Conservation (phyloP, 2,113 vertebrate species). For the Pica pica region DNA sequence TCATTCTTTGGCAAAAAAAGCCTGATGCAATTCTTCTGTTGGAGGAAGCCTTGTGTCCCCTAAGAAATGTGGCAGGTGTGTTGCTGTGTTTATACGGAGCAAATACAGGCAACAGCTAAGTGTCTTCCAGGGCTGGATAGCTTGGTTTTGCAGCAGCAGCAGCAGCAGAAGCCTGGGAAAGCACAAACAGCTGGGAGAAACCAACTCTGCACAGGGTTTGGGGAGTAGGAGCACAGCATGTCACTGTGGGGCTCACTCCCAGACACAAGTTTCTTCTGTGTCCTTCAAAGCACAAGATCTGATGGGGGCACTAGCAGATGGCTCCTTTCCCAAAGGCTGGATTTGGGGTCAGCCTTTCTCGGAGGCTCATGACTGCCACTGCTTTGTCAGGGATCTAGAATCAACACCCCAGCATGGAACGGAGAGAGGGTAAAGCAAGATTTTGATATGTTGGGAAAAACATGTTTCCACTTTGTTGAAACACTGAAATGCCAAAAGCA, state of each 20-base stretch:
- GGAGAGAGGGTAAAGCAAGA: neutral
- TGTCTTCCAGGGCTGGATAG: neutral
- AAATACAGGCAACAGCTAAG: neutral
- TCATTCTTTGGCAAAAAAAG: neutral
- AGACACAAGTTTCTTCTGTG: accelerated
- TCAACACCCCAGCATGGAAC: neutral
- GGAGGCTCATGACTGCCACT: neutral
- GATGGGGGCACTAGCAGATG: neutral
- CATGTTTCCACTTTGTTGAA: neutral
- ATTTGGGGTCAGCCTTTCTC: neutral
- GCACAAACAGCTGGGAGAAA: neutral
- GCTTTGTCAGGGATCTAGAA: neutral
- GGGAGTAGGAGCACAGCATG: neutral
- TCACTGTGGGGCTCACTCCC: neutral
- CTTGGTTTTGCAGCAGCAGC: neutral
- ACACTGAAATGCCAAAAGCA: neutral
- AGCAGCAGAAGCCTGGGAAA: neutral
- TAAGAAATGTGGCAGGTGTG: neutral
- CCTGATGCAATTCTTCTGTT: neutral
- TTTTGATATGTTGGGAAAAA: neutral
- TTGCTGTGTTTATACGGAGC: neutral
- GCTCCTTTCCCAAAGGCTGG: neutral
- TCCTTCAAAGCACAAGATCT: neutral
- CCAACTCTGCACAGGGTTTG: neutral
- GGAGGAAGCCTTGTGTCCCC: neutral